phyloP scores from a whole-genome alignment of 2,113 vertebrate species.

The Camelus dromedarius region DNA sequence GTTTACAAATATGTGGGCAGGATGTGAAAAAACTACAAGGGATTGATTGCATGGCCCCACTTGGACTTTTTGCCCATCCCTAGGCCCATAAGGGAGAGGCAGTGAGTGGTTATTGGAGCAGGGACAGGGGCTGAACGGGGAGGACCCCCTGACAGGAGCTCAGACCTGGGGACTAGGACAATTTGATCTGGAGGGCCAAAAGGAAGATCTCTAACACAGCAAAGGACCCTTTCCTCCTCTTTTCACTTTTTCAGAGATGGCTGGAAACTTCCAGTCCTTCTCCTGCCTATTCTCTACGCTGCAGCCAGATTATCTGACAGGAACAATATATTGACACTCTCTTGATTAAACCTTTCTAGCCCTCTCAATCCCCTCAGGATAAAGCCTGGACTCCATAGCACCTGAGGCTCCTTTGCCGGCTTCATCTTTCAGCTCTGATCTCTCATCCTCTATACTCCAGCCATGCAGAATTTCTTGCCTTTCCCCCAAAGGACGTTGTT shows the following conservation, averaged over 20 bases:
- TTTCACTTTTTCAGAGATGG: not conserved
- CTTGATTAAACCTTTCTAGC: not conserved
- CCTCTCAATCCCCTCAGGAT: not conserved
- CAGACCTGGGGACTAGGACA: not conserved
- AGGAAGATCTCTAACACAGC: not conserved
- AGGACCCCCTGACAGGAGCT: not conserved
- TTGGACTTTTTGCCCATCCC: not conserved
- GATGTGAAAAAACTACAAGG: not conserved
- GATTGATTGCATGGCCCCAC: not conserved
- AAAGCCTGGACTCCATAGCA: not conserved
- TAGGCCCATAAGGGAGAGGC: not conserved
- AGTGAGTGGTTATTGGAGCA: not conserved
- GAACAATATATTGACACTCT: not conserved
- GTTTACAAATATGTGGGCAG: slow-evolving; percentile 24
- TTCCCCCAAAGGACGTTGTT: not conserved
- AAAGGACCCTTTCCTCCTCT: not conserved
- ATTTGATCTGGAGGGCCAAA: not conserved
- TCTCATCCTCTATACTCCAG: not conserved
- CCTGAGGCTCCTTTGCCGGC: not conserved
- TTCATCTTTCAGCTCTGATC: not conserved
- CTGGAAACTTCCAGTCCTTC: not conserved
- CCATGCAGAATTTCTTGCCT: not conserved
- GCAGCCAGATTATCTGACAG: not conserved
- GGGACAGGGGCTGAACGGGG: not conserved
- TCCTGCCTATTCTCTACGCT: not conserved